Evolutionary conservation across 2,113 vertebrate genomes (phyloP), one percentile per base, ranked within the genome.

Genomic region (Dolichotis patagonum): DNA sequence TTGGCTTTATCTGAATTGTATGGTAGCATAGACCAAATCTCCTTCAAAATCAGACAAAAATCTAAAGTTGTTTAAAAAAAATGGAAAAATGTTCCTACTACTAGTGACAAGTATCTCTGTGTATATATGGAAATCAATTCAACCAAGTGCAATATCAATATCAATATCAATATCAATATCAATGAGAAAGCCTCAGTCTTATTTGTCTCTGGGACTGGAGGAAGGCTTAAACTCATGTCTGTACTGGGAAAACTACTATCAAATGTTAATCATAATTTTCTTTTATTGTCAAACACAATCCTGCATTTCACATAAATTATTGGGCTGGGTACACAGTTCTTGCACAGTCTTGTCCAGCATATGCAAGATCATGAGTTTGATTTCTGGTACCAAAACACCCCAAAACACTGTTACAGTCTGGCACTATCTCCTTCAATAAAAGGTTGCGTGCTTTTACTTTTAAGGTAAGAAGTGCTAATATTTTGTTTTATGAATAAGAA

Each of bases 401-500:
- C 54, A 56, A 56, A 19, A 52, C 63, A 56, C 30, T 82, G 81
- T 71, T 83, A 80, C 6, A 78, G 0, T 71, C 63, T 52, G n/a
- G 30, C 90, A 77, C 86, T 93, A 91, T 93, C 91, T 85, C 19
- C 85, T 32, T 46, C 52, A 82, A 26, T 87, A 85, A 88, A 12
- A 85, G 19, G 4, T 35, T 28, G 24, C 92, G 30, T 43, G 5
- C 67, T 90, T 87, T 12, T 52, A 73, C 58, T 88, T 95, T 38
- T 78, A 67, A 96, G 95, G 38, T 87, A 90, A 82, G 3, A 91
- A 88, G 17, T 85, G 7, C 67, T 85, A 85, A 56, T 83, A 8
- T n/a, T 78, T 75, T 20, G 49, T 71, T 91, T 87, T 91, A 90
- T 88, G 22, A 97, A 87, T 71, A 95, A 62, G 7, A 43, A 93